Evolutionary conservation across 2,113 vertebrate genomes (phyloP), one percentile per base, ranked within the genome.

Genomic region (Dinomys branickii): DNA sequence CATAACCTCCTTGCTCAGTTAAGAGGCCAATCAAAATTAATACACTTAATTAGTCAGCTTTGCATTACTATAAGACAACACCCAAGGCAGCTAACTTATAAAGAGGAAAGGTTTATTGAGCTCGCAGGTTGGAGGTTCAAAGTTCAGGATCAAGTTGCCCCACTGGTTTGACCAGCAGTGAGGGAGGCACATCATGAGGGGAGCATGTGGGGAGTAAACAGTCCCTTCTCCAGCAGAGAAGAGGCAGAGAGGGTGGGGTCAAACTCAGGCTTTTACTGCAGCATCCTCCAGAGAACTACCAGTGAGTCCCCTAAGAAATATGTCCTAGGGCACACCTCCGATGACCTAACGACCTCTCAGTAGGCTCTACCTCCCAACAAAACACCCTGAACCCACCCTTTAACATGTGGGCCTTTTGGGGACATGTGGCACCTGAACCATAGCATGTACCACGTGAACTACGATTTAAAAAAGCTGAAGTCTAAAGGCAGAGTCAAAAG

Each of bases 11-110:
- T 4, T n/a, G 14, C 35, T 59, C 90, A 90, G 78, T 73, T 83
- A 87, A 94, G 63, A 75, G 30, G n/a, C 2, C 30, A 90, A 71
- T 90, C n/a, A 90, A 87, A 90, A 87, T 28, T 26, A 83, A 90
- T 83, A 58, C 54, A 38, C 5, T 35, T 33, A 47, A 44, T 65
- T 26, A 44, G 17, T 33, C 17, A 65, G 28, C 9, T 85, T 85
- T 50, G 19, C 44, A n/a, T 85, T 50, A 65, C 59, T 47, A 67
- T 17, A 85, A 85, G 24, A 63, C 63, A 33, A 35, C 35, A 35
- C 30, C 44, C 6, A 2, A 78, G 44, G 28, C 12, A 47, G 75
- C 44, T 30, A 78, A 78, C 26, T 50, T 75, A 26, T 75, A 5
- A 59, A 47, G 84, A 85, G 82, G 63, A 17, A 63, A 65, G 1